Evolutionary conservation across 2,888 invertebrate genomes (phyloP).

Genomic region (Apodemia duryi): DNA sequence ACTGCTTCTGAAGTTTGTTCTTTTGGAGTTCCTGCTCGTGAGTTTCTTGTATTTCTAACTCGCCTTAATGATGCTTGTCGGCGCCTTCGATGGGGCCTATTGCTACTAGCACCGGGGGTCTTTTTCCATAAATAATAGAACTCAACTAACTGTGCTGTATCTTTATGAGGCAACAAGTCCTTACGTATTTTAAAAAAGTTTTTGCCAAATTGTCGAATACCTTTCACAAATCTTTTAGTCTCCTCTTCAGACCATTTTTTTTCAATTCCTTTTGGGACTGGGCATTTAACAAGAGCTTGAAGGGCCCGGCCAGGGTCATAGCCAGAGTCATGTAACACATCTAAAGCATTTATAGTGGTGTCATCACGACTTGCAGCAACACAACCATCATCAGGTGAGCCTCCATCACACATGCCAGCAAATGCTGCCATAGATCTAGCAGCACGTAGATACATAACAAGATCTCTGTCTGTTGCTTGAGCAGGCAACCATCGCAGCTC

Average conservation of each 20-base stretch:
- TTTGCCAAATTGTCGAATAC: conserved; percentile 98
- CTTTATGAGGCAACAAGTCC: conserved; percentile 97
- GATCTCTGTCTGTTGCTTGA: conserved; percentile 94
- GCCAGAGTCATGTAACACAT: conserved; percentile 96
- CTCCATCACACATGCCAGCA: conserved; percentile 99
- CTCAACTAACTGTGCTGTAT: conserved; percentile 97
- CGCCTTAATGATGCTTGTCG: conserved; percentile 92
- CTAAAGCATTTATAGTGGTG: conserved; percentile 97
- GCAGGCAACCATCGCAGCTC: conserved; percentile 97
- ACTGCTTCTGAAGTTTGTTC: conserved; percentile 83
- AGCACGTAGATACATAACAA: conserved; percentile 98
- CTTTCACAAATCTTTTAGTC: conserved; percentile 98
- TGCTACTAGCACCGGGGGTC: conserved; percentile 97
- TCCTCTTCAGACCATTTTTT: conserved; percentile 99
- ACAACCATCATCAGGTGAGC: conserved; percentile 97
- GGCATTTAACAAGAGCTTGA: conserved; percentile 97
- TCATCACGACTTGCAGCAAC: conserved; percentile 97
- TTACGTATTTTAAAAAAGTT: conserved; percentile 99
- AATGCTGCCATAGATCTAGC: conserved; percentile 99
- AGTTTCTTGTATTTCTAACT: conserved; percentile 92
- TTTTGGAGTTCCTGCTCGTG: conserved; percentile 88
- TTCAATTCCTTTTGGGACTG: conserved; percentile 97
- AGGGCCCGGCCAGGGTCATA: conserved; percentile 98
- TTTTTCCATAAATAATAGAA: conserved; percentile 99
- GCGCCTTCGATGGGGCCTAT: conserved; percentile 94